Evolutionary conservation across 2,113 vertebrate genomes (phyloP), one percentile per base, ranked within the genome.

Genomic region (Ochotona princeps): DNA sequence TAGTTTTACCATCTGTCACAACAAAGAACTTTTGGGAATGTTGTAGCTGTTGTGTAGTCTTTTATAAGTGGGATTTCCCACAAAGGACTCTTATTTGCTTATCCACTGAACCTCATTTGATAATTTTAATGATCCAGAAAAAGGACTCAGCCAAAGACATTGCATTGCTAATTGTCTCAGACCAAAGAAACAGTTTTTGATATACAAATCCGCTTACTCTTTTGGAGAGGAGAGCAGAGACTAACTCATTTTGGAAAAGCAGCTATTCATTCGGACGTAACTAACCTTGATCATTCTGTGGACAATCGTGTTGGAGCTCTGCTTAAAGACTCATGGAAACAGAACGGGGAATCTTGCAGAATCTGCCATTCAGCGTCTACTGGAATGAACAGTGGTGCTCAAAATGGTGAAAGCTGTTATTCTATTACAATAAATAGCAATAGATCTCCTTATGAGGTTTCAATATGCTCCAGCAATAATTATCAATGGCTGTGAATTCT

Each of bases 1-100:
- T 84, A 74, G 83, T 95, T 94, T 91, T 18, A 87, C 87, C 89
- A 95, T 95, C 95, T 96, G 89, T 91, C 51, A 95, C 87, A 94
- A 87, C 7, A 92, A 89, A 94, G 81, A 91, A 61, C 76, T 87
- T 95, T 97, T 95, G 91, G 84, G n/a, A 72, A 74, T 86, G 91
- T 83, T 94, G 89, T 86, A 89, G 81, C 75, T 83, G 67, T 21
- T 67, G 61, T 81, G 49, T 76, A 92, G 91, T 79, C 65, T 86
- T 93, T 72, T 79, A 91, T 84, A 67, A 49, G 7, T 28, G 38
- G 38, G 11, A 1, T 86, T 96, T 91, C 38, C 82, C 75, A 89
- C 73, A 85, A 76, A 94, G 60, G 67, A 86, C 35, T 94, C 60
- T 90, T 91, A 84, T 89, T 94, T 95, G 63, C 67, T 44, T 89